Evolutionary conservation across 2,113 vertebrate species (phyloP).

Genomic region (Datnioides undecimradiatus): DNA sequence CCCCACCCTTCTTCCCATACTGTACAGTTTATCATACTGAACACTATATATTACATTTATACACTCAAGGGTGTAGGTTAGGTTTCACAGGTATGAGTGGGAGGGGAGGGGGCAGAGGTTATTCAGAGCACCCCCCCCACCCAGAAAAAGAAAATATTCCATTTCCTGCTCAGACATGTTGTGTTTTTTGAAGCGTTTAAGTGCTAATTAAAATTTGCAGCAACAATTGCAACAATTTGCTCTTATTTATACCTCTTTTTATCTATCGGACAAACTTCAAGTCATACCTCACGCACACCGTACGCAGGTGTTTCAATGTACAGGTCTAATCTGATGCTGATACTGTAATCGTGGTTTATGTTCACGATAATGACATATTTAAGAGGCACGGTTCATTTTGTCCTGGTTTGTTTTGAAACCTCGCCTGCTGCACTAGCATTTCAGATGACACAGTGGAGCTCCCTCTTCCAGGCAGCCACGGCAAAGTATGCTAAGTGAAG

Average conservation of each 20-base stretch:
- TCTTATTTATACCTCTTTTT: not conserved
- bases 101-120: not conserved
- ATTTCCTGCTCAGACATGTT: too few species aligned
- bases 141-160: too few species aligned
- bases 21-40: slow-evolving; percentile 36
- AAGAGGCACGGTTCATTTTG: not conserved
- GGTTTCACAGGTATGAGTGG: not conserved
- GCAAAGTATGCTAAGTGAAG: slow-evolving; percentile 47
- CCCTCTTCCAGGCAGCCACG: slow-evolving; percentile 40
- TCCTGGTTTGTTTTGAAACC: slow-evolving; percentile 28
- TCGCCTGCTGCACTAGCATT: slow-evolving; percentile 1
- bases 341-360: slow-evolving; percentile 21
- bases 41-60: not conserved
- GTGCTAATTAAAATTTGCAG: not conserved
- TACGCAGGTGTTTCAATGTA: slow-evolving; percentile 6
- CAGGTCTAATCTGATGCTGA: slow-evolving; percentile 3
- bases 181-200: too few species aligned
- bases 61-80: not conserved
- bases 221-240: too few species aligned
- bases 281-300: not conserved
- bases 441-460: slow-evolving; percentile 26
- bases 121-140: too few species aligned
- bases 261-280: too few species aligned
- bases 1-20: slow-evolving; percentile 5
- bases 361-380: slow-evolving; percentile 28